Conservation (phyloP, 2,797 vertebrate genomes). For the Sternarchorhynchus goeldii region DNA sequence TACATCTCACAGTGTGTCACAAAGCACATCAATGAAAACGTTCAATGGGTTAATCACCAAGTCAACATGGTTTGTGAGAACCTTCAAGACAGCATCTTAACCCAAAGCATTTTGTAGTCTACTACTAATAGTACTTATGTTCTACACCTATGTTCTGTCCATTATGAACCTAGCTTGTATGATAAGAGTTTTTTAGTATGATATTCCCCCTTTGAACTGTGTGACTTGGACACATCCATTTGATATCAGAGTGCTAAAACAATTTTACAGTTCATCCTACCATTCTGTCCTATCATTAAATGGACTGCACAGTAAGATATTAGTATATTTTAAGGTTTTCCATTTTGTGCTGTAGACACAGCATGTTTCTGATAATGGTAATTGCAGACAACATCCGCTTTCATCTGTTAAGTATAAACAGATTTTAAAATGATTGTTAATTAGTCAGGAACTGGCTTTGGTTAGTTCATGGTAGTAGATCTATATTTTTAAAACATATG, state of each 20-base stretch:
- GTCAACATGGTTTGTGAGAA: slow-evolving; percentile 44
- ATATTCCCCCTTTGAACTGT: not conserved
- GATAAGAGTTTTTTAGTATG: not conserved
- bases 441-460: too few relatives aligned
- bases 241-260: not conserved
- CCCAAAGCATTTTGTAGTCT: slow-evolving; percentile 42
- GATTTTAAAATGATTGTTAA: too few relatives aligned
- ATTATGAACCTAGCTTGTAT: not conserved
- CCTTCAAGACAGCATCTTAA: slow-evolving; percentile 59
- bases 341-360: not conserved
- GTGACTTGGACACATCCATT: not conserved
- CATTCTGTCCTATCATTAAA: not conserved
- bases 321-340: not conserved
- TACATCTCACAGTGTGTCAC: slow-evolving; percentile 64
- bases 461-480: too few relatives aligned
- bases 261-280: not conserved
- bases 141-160: not conserved
- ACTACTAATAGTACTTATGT: not conserved
- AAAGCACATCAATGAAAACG: slow-evolving; percentile 58
- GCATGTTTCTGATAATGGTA: too few relatives aligned
- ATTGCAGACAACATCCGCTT: too few relatives aligned
- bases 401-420: too few relatives aligned
- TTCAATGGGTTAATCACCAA: slow-evolving; percentile 45
- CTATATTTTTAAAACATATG: too few relatives aligned
- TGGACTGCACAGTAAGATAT: slow-evolving; percentile 9